Conservation (phyloP, 2,888 invertebrate species). For the Melangyna quadrimaculata region DNA sequence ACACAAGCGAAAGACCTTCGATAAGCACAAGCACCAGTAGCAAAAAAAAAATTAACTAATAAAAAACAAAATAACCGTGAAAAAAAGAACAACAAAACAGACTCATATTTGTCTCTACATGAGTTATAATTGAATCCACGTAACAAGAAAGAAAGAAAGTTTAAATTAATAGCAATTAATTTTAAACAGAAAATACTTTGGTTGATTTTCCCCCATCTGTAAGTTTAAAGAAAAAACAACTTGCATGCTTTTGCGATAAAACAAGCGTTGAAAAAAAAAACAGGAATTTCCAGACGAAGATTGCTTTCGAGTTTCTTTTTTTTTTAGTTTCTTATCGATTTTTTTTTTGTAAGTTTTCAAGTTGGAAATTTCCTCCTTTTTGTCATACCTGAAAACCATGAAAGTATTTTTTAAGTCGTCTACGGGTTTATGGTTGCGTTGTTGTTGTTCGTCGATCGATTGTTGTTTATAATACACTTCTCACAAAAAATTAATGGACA, state of each 20-base stretch:
- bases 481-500: constrained; percentile 49
- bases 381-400: not conserved
- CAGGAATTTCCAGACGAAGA: constrained; percentile 42
- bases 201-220: constrained; percentile 42
- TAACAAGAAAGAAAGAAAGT: constrained; percentile 25
- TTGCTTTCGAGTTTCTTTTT: constrained; percentile 17
- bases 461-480: constrained; percentile 55
- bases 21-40: not conserved
- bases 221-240: constrained; percentile 52
- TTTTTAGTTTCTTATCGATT: constrained; percentile 54
- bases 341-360: constrained; percentile 52
- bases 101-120: not conserved
- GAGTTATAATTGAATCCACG: not conserved
- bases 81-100: constrained; percentile 14
- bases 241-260: constrained; percentile 58
- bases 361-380: constrained; percentile 28
- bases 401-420: constrained; percentile 22
- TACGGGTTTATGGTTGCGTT: constrained; percentile 18
- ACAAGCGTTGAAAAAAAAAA: constrained; percentile 38
- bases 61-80: constrained; percentile 28
- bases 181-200: not conserved
- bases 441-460: constrained; percentile 39
- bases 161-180: constrained; percentile 31
- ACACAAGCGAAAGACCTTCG: constrained; percentile 49
- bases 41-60: not conserved